These are phyloP conservation scores for Ancistrus triradiatus DNA, from an alignment of 2,113 vertebrate genomes.

Conservation along the genomic window DNA sequence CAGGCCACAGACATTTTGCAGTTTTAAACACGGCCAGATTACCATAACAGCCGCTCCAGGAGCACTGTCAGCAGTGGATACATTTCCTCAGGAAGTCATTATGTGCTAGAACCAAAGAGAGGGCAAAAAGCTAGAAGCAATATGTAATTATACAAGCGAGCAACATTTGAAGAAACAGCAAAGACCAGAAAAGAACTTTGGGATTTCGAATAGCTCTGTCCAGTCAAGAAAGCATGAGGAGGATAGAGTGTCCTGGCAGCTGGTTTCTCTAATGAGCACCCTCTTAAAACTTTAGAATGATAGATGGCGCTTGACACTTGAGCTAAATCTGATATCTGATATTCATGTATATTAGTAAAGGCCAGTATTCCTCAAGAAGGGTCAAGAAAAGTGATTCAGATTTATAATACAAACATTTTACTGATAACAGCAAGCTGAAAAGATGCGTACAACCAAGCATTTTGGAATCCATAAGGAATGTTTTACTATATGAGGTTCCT, in stretches of 20 bases:
- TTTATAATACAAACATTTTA: not conserved
- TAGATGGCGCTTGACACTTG: slow-evolving; percentile 28
- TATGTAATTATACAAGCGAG: slow-evolving; percentile 17
- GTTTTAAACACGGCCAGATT: slow-evolving; percentile 62
- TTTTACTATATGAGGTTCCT: not conserved
- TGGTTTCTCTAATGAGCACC: slow-evolving; percentile 31
- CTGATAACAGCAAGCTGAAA: not conserved
- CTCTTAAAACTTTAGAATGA: slow-evolving; percentile 4
- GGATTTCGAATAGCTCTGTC: slow-evolving; percentile 25
- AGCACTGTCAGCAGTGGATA: slow-evolving; percentile 60
- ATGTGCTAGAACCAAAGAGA: slow-evolving; percentile 17
- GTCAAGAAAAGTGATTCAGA: not conserved
- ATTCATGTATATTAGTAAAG: not conserved
- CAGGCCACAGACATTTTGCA: slow-evolving; percentile 41
- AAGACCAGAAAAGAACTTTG: not conserved
- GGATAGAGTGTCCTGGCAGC: slow-evolving; percentile 22
- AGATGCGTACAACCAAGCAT: not conserved
- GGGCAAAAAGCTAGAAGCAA: not conserved
- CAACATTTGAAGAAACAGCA: no score
- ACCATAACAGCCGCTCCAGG: slow-evolving; percentile 65
- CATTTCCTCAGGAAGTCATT: slow-evolving; percentile 63
- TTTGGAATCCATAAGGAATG: not conserved
- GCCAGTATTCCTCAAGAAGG: not conserved
- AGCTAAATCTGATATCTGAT: slow-evolving; percentile 3
- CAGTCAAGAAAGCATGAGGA: slow-evolving; percentile 4